Conservation (phyloP, 2,113 vertebrate genomes). For the Burhinus bistriatus region DNA sequence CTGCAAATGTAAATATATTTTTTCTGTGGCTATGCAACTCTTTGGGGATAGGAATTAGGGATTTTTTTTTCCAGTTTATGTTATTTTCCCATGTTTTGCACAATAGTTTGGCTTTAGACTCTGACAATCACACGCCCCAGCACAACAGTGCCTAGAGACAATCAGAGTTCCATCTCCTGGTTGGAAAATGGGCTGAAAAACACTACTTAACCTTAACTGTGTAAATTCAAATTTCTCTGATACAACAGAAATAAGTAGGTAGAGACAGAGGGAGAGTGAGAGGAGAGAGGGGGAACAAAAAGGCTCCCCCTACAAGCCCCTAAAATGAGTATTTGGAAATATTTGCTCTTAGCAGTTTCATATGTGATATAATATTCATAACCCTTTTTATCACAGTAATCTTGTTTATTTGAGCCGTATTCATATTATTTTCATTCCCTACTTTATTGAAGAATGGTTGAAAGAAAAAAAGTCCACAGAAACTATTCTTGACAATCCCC, state of each 20-base stretch:
- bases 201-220: not conserved
- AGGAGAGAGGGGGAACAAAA: accelerated
- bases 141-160: not conserved
- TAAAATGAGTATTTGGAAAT: not conserved
- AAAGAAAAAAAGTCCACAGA: not conserved
- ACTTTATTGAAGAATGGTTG: not conserved
- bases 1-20: not conserved
- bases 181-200: not conserved
- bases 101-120: not conserved
- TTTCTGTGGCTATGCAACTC: not conserved
- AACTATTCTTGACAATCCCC: not conserved
- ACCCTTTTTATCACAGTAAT: not conserved
- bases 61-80: not conserved
- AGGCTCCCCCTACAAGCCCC: not conserved
- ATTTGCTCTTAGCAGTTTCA: not conserved
- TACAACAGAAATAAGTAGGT: not conserved
- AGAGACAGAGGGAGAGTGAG: not conserved
- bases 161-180: not conserved
- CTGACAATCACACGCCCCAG: not conserved
- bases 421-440: not conserved
- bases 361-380: not conserved
- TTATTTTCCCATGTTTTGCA: not conserved
- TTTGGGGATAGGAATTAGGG: not conserved
- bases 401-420: not conserved
- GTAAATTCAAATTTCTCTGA: not conserved